Evolutionary conservation across 92 coral and sea anemone species (phyloP), one percentile per base, ranked within the genome.

Genomic region (Montipora capitata): DNA sequence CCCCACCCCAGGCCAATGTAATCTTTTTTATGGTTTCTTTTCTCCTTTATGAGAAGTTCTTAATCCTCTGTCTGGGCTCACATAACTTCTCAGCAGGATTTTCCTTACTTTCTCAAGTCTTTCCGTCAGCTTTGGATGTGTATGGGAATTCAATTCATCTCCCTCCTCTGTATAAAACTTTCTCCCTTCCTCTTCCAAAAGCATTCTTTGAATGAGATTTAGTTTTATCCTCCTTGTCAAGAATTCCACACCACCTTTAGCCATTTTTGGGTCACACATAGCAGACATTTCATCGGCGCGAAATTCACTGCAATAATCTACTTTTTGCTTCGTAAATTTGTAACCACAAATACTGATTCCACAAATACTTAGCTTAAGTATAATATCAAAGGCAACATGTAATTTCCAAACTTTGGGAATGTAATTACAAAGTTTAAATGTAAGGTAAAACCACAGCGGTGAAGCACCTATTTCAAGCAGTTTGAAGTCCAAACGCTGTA

Each of bases 271-370:
- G 51, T 91, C 94, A 9, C 79, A 80, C 59, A 54, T 74, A 14
- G 95, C 98, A 17, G 98, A 92, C 48, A 91, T 70, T 77, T 94
- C 78, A 35, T 95, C 98, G 20, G 96, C 98, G 45, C 57, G 58
- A 38, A 90, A 91, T 77, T 95, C 98, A 45, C 87, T 91, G 3
- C 85, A 74, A 52, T 93, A 89, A 2, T 89, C 89, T 16, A 95
- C 10, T 67, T 86, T 90, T 18, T 52, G 83, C 7, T 84, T 86
- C 4, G 78, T 89, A 49, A 76, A 79, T 27, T 56, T 83, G 84
- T 88, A 96, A 1, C 85, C 87, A 43, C 78, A 67, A 77, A 91
- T 91, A 40, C 89, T 94, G 10, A 95, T 56, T 40, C 95, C 78
- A 18, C 88, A 90, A 54, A 95, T 74, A 88, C 96, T 88, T 15